Conservation (phyloP, 2,888 invertebrate species). For the Julus scandinavius region DNA sequence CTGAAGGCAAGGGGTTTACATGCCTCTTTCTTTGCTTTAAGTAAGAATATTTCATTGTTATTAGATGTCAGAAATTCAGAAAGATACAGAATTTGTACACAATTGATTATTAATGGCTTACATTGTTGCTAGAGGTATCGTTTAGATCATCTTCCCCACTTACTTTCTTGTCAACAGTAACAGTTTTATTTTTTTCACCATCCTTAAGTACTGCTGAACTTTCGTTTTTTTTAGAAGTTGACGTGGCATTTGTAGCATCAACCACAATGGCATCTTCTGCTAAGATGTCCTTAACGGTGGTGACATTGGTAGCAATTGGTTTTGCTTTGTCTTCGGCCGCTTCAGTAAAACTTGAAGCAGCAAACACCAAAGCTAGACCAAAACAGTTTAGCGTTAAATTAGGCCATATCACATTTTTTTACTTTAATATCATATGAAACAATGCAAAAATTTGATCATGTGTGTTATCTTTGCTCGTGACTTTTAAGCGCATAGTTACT, state of each 20-base stretch:
- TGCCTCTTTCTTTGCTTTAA: conserved; percentile 48
- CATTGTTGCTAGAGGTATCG: conserved; percentile 45
- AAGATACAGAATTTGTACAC: background rate
- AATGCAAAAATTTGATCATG: conserved; percentile 16
- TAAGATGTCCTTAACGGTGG: background rate
- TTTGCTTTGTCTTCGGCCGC: background rate
- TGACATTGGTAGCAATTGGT: conserved; percentile 15
- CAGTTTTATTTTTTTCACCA: conserved; percentile 19
- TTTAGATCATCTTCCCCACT: conserved; percentile 40
- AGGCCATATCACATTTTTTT: background rate
- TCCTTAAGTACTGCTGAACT: background rate
- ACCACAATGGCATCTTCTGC: background rate
- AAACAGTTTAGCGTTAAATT: conserved; percentile 12
- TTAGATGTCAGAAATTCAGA: conserved; percentile 43
- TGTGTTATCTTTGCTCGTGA: conserved; percentile 9
- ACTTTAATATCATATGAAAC: background rate
- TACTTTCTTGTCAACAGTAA: conserved; percentile 28
- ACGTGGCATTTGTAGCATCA: background rate
- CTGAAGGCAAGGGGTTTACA: conserved; percentile 40
- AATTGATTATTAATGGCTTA: conserved; percentile 38
- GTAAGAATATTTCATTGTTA: conserved; percentile 45
- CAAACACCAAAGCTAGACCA: conserved; percentile 24
- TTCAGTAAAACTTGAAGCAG: background rate
- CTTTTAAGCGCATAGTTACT: background rate
- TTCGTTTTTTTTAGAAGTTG: background rate